These are phyloP conservation scores for Neoniphon sammara DNA, from an alignment of 2,797 vertebrate genomes.

Conservation along the genomic window DNA sequence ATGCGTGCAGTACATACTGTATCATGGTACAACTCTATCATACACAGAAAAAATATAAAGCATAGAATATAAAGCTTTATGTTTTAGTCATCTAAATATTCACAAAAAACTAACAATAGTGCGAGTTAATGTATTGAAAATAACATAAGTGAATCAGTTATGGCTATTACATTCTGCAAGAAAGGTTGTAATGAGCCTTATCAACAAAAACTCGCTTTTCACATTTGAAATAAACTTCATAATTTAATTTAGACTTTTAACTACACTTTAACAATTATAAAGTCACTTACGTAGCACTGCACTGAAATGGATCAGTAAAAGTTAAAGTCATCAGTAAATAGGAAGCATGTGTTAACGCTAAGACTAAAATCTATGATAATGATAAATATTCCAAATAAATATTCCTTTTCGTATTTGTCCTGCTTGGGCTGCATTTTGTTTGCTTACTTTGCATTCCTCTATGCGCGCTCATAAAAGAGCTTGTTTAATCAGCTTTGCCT, in stretches of 20 bases:
- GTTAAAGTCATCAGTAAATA: no score
- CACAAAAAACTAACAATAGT: neutral
- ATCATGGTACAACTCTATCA: slow-evolving; percentile 24
- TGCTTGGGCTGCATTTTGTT: slow-evolving; percentile 72
- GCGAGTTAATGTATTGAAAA: slow-evolving; percentile 13
- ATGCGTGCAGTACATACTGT: slow-evolving; percentile 34
- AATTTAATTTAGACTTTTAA: neutral
- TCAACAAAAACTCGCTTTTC: neutral
- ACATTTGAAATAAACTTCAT: neutral
- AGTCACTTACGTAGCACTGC: no score
- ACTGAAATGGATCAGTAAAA: no score
- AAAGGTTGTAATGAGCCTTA: neutral
- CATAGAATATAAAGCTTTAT: slow-evolving; percentile 6
- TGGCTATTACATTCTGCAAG: neutral
- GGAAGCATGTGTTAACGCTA: neutral
- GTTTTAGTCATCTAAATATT: slow-evolving; percentile 12
- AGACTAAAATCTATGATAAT: slow-evolving; percentile 40
- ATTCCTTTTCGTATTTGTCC: slow-evolving; percentile 61
- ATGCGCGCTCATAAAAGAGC: slow-evolving; percentile 70
- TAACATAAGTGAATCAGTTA: neutral
- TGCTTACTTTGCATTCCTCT: slow-evolving; percentile 81
- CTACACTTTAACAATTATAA: neutral
- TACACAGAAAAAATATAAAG: slow-evolving; percentile 22
- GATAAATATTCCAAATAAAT: slow-evolving; percentile 75
- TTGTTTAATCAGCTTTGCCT: slow-evolving; percentile 75